Evolutionary conservation across 37 sponge, comb jelly and placozoan genomes (phyloP), one percentile per base, ranked within the genome.

Genomic region (Diacarnus erythraeanus): DNA sequence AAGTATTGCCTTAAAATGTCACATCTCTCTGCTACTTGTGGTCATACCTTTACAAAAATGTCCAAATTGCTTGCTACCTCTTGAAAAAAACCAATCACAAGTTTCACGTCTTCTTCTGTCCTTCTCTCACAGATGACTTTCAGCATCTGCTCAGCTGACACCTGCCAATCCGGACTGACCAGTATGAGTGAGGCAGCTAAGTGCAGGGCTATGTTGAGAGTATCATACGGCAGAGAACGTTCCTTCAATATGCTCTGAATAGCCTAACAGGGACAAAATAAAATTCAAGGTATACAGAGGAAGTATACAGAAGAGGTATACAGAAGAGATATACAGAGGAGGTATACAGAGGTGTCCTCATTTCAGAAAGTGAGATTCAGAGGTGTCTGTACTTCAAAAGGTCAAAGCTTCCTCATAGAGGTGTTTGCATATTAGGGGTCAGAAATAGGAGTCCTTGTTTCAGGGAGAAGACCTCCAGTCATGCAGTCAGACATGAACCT

Each of bases 111-210:
- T 36, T 82, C 73, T 31, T n/a, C 33, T 1, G 1, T 20, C 69
- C 21, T 25, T 3, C 79, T 56, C 69, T 22, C 38, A 71, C 58
- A 57, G 59, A 76, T 59, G 15, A n/a, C 41, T 57, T 35, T 36
- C 37, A 83, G 40, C 56, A 83, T 3, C 35, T 34, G 37, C 38
- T 12, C 26, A 6, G 57, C 54, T 26, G 38, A 76, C 30, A 57
- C 23, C 30, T 47, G 77, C 68, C 69, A 57, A 21, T 84, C 70
- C 12, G 70, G 70, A 39, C 56, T 64, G 61, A 88, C 82, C 57
- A 88, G 74, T 4, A 88, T 30, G 15, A 88, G 66, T 10, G 89
- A 88, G 23, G 83, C 74, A 2, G 59, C 77, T 37, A 88, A 59
- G 42, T 88, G 89, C 4, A 76, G 30, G 2, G 77, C 69, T 42